Evolutionary conservation across 2,797 vertebrate genomes (phyloP), one percentile per base, ranked within the genome.

Genomic region (Agapornis canus): DNA sequence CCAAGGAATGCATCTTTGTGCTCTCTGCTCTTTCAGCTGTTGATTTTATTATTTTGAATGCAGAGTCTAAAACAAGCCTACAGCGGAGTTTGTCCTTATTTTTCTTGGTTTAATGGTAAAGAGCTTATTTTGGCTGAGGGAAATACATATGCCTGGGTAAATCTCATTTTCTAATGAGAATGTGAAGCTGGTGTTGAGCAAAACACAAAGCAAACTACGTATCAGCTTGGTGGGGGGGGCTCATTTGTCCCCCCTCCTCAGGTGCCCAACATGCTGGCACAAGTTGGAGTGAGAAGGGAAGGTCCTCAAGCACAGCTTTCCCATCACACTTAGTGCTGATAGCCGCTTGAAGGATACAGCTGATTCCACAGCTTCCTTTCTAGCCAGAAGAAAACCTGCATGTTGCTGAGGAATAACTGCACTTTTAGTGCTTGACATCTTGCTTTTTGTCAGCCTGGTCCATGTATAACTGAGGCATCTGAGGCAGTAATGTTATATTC

Each of bases 261-360:
- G 18, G 26, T 66, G 57, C 26, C 17, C 1, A 0, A 15, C 0
- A 1, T n/a, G n/a, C 22, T 2, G 3, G 48, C 27, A 32, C 0
- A 5, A 8, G 31, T 59, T 10, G 3, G 15, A 29, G 5, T 1
- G 8, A 19, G 69, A 39, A 57, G n/a, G 23, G 22, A 49, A 59
- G 3, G 10, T 54, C n/a, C 43, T 42, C 1, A 3, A 1, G 2
- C 25, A n/a, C 5, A 12, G 37, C 11, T 64, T 51, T 51, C 13
- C 43, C 32, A 39, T 66, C 42, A 52, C 22, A 2, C 5, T 5
- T 5, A 8, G 16, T 29, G 49, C 42, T 39, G 27, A 19, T 0
- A 0, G 23, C 26, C 2, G 0, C 17, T 35, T 16, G 2, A 59
- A 65, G 37, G 25, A 15, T 51, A 13, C 43, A 69, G 52, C 12